Evolutionary conservation across 2,113 vertebrate genomes (phyloP).

Genomic region (Falco punctatus): DNA sequence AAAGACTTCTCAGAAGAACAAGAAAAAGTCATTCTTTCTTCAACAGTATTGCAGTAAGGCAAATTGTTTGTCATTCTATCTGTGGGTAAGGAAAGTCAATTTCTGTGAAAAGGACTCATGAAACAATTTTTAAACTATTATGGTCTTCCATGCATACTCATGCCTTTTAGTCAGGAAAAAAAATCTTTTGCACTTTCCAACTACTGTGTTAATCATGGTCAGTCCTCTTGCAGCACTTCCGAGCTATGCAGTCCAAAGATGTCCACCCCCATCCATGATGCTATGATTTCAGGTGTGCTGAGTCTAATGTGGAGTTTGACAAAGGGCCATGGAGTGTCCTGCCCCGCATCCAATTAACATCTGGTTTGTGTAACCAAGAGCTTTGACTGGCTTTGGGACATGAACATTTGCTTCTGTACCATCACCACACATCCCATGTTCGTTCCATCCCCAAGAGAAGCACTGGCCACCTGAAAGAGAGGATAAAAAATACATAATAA

Average conservation of each 20-base stretch:
- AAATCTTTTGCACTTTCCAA: not conserved
- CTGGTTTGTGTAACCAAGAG: constrained; percentile 40
- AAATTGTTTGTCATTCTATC: not conserved
- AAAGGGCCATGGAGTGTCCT: constrained; percentile 89
- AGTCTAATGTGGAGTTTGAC: constrained; percentile 27
- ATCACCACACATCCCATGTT: constrained; percentile 94
- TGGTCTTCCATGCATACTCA: not conserved
- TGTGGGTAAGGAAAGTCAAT: not conserved
- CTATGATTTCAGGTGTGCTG: not conserved
- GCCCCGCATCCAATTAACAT: constrained; percentile 89
- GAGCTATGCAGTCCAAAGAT: not conserved
- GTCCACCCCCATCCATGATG: not conserved
- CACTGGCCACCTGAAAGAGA: constrained; percentile 77
- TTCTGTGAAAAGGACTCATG: not conserved
- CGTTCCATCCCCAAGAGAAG: constrained; percentile 95
- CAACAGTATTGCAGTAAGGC: not conserved
- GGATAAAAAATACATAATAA: not conserved
- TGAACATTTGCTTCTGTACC: constrained; percentile 77
- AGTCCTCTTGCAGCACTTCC: not conserved
- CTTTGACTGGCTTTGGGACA: constrained; percentile 74
- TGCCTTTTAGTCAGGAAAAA: not conserved
- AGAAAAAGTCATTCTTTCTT: not conserved
- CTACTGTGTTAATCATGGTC: not conserved
- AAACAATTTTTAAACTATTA: not conserved
- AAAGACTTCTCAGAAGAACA: not conserved